Percentiles rank a stretch among this genome's conserved stretches.
These are phyloP conservation scores for Apocheima hispidaria DNA, from an alignment of 2,888 invertebrate species.

Conservation along the genomic window DNA sequence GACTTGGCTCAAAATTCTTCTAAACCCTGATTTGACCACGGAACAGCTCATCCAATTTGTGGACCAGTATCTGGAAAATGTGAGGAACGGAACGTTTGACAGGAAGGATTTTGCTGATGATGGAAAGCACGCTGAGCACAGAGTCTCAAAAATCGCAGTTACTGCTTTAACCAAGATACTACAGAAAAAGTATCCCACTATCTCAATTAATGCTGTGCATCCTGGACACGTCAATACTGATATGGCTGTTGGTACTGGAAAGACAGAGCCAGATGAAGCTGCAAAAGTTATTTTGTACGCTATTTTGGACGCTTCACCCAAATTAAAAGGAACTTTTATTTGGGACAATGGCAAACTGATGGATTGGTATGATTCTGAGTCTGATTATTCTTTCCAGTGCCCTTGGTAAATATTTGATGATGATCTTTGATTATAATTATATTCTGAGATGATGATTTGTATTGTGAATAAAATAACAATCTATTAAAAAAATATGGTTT, in stretches of 20 bases:
- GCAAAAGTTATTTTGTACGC: conserved; percentile 86
- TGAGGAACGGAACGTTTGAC: conserved; percentile 73
- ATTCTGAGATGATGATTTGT: too few species aligned
- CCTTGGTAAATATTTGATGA: conserved; percentile 51
- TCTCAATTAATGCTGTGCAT: conserved; percentile 75
- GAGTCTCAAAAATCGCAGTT: conserved; percentile 75
- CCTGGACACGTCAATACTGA: conserved; percentile 75
- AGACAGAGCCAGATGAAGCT: conserved; percentile 86
- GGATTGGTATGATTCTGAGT: conserved; percentile 86
- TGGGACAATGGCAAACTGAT: conserved; percentile 87
- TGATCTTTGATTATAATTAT: not conserved
- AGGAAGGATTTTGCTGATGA: conserved; percentile 75
- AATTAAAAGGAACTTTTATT: conserved; percentile 88
- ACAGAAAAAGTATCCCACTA: conserved; percentile 70
- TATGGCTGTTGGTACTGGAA: conserved; percentile 83
- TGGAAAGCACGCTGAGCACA: conserved; percentile 78
- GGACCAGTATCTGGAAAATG: conserved; percentile 71
- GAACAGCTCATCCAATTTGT: conserved; percentile 74
- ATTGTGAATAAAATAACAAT: too few species aligned
- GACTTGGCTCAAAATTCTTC: conserved; percentile 66
- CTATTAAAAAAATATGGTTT: not conserved
- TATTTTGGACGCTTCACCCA: conserved; percentile 86
- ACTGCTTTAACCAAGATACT: conserved; percentile 74
- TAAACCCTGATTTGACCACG: conserved; percentile 62
- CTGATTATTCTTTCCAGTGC: conserved; percentile 67